Base-by-base conservation (phyloP, 1,140 invertebrate species). In the Adelges cooleyi region DNA sequence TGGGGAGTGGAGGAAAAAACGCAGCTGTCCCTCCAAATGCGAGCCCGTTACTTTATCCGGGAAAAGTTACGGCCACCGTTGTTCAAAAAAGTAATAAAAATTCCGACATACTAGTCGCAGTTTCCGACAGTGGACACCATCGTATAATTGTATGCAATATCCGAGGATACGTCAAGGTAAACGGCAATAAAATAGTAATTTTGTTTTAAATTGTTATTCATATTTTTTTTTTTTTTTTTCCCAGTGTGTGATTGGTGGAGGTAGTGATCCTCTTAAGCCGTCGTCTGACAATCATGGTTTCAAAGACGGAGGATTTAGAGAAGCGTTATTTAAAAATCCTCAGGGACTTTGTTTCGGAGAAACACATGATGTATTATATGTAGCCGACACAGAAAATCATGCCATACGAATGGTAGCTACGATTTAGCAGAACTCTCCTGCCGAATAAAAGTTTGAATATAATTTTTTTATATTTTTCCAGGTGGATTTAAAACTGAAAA, bases 361-460 rank as follows among this genome's bases (percentile, higher is more conserved):
- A 67, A 52, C 71, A 4, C 46, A 72, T 51, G 67, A 65, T 54
- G 69, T 71, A 48, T 71, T 84, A 29, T 84, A 85, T 68, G 86
- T 96, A 22, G 92, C 92, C 67, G 93, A 97, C 74, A 95, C 90
- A 11, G 88, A 89, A 73, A 96, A 96, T 79, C 92, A 96, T 77
- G 81, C 84, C 0, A 81, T 97, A 49, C 77, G 92, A 69, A 80
- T 85, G 77, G 84, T 85, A 75, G 69, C n/a, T n/a, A n/a, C n/a
- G n/a, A n/a, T n/a, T n/a, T n/a, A n/a, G n/a, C n/a, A n/a, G n/a
- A n/a, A n/a, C n/a, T n/a, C n/a, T n/a, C n/a, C n/a, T n/a, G n/a
- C n/a, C n/a, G n/a, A n/a, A n/a, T n/a, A n/a, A n/a, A n/a, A n/a
- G n/a, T n/a, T n/a, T n/a, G n/a, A n/a, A n/a, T n/a, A n/a, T n/a